Evolutionary conservation across 2,113 vertebrate species (phyloP).

Genomic region (Tachysurus vachellii): DNA sequence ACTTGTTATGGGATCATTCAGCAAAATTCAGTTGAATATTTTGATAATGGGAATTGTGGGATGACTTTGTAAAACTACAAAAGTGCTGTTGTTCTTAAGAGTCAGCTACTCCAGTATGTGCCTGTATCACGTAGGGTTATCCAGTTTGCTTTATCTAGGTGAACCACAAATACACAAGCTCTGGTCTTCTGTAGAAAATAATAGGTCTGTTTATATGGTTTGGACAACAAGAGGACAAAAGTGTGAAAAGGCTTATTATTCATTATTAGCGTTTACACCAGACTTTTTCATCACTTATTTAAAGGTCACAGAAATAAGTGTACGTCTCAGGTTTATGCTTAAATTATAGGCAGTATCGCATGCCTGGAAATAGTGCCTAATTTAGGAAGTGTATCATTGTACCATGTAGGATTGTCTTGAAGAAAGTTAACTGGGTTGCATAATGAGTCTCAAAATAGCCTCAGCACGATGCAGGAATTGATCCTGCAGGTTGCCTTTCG

Average conservation of each 20-base stretch:
- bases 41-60: not conserved
- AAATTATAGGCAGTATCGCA: not conserved
- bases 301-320: not conserved
- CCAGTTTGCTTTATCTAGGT: not conserved
- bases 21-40: not conserved
- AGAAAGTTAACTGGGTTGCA: slow-evolving; percentile 38
- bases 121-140: not conserved
- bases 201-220: not conserved
- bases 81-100: not conserved
- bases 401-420: slow-evolving; percentile 29
- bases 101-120: not conserved
- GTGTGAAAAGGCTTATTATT: not conserved
- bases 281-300: not conserved
- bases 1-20: not conserved
- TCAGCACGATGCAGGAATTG: slow-evolving; percentile 25
- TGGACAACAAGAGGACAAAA: not conserved
- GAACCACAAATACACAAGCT: not conserved
- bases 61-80: not conserved
- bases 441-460: slow-evolving; percentile 47
- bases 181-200: not conserved
- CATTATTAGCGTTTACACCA: not conserved
- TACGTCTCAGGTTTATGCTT: not conserved
- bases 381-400: slow-evolving; percentile 31
- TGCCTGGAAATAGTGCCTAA: not conserved
- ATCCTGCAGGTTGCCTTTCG: slow-evolving; percentile 29